Conservation (phyloP, 1,140 invertebrate genomes). For the Cylas formicarius region DNA sequence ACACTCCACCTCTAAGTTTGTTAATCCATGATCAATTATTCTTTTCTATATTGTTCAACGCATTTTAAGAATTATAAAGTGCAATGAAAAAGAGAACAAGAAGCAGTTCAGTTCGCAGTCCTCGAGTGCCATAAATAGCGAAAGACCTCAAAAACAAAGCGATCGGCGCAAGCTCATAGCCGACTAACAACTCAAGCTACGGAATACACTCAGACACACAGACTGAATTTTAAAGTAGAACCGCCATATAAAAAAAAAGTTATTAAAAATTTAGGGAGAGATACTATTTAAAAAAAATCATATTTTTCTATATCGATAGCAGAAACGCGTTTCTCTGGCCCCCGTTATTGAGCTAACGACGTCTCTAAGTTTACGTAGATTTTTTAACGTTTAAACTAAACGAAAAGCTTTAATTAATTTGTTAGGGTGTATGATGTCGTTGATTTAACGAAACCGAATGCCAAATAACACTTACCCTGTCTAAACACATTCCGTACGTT, state of each 20-base stretch:
- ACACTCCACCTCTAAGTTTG: too few relatives aligned
- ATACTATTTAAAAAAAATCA: conserved; percentile 26
- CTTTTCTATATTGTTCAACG: too few relatives aligned
- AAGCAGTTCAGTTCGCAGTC: not conserved
- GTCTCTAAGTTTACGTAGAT: conserved; percentile 31
- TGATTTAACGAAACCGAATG: conserved; percentile 31
- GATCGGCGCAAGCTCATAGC: not conserved
- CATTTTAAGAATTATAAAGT: too few relatives aligned
- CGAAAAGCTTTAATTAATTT: conserved; percentile 42
- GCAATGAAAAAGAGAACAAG: too few relatives aligned
- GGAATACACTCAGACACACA: conserved; percentile 13
- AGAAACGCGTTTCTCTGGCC: conserved; percentile 32
- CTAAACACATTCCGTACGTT: conserved; percentile 41
- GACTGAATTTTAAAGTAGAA: conserved; percentile 22
- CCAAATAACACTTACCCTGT: conserved; percentile 40
- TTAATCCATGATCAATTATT: too few relatives aligned
- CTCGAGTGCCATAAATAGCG: not conserved
- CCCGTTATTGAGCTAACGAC: conserved; percentile 33
- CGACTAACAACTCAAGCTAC: not conserved
- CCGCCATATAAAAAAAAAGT: conserved; percentile 20
- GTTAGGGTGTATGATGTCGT: conserved; percentile 32
- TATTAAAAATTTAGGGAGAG: too few relatives aligned
- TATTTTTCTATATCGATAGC: conserved; percentile 40
- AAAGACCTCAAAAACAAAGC: conserved; percentile 1
- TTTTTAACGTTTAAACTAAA: conserved; percentile 36